A percentile compares a stretch with the other conserved stretches of the same genome.
Conservation (phyloP, 2,888 invertebrate genomes). For the Acrocera orbiculus region DNA sequence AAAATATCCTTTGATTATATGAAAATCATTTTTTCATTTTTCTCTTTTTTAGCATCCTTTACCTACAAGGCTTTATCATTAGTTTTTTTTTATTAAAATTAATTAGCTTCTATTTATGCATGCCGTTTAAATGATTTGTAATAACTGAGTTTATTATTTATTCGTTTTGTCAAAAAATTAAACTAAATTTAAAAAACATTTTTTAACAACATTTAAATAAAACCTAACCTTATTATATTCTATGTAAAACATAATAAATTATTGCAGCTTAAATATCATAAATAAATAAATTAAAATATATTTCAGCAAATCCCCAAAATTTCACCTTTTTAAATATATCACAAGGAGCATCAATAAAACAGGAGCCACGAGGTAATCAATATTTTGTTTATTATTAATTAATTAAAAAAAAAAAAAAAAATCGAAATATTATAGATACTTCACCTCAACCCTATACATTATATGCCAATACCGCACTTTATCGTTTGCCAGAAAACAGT, state of each 20-base stretch:
- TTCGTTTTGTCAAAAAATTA: background rate
- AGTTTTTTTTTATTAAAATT: too few species aligned
- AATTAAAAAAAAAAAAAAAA: background rate
- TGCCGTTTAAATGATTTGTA: too few species aligned
- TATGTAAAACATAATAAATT: background rate
- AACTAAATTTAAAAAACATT: background rate
- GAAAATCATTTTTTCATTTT: too few species aligned
- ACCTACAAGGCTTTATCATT: too few species aligned
- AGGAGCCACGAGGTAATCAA: constrained; percentile 28
- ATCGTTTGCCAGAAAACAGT: constrained; percentile 21
- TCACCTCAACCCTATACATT: constrained; percentile 26
- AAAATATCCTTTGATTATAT: too few species aligned
- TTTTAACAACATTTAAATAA: background rate
- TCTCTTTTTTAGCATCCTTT: too few species aligned
- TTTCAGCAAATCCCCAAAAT: constrained; percentile 10
- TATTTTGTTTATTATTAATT: background rate
- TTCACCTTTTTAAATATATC: constrained; percentile 22
- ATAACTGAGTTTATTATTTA: background rate
- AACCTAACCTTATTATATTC: background rate
- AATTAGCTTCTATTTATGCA: too few species aligned
- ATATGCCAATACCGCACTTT: constrained; percentile 18
- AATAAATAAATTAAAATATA: too few species aligned
- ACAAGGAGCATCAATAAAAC: constrained; percentile 26
- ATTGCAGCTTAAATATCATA: too few species aligned
- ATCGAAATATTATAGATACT: constrained; percentile 17